Conservation (phyloP, 1,140 invertebrate genomes). For the Meteorus sp. region DNA sequence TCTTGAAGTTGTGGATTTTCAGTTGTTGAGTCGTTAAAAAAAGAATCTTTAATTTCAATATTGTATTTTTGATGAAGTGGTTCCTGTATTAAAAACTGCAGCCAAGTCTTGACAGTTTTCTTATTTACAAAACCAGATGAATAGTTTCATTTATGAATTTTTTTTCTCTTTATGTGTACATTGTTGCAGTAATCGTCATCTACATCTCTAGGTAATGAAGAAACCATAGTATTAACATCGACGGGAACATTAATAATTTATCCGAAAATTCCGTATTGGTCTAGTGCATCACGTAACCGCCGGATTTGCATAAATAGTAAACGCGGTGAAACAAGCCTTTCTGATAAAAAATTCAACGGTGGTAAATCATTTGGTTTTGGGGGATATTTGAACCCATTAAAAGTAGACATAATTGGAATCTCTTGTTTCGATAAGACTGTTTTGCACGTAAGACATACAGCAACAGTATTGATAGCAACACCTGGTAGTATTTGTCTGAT, state of each 20-base stretch:
- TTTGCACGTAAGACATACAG: slow-evolving; percentile 32
- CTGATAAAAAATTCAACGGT: slow-evolving; percentile 43
- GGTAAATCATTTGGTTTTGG: slow-evolving; percentile 27
- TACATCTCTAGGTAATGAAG: slow-evolving; percentile 43
- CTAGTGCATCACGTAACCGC: slow-evolving; percentile 41
- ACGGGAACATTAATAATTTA: slow-evolving; percentile 52
- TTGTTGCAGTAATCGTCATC: slow-evolving; percentile 46
- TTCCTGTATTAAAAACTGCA: no score
- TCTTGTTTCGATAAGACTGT: slow-evolving; percentile 28
- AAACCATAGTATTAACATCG: slow-evolving; percentile 44
- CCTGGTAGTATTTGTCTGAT: slow-evolving; percentile 14
- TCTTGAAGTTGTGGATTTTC: no score
- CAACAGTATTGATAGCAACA: slow-evolving; percentile 23
- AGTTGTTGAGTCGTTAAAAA: no score
- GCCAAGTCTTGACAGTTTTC: slow-evolving; percentile 24
- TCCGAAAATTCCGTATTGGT: slow-evolving; percentile 43
- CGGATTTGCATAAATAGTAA: slow-evolving; percentile 45
- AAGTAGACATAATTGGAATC: slow-evolving; percentile 29
- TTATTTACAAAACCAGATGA: slow-evolving; percentile 25
- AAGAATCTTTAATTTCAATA: no score
- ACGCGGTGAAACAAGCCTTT: slow-evolving; percentile 46
- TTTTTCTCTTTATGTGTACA: slow-evolving; percentile 37
- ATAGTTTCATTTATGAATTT: slow-evolving; percentile 38
- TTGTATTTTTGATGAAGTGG: no score
- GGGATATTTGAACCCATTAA: slow-evolving; percentile 37